These are phyloP conservation scores for Eilema depressum DNA, from an alignment of 2,888 invertebrate genomes.

Conservation along the genomic window DNA sequence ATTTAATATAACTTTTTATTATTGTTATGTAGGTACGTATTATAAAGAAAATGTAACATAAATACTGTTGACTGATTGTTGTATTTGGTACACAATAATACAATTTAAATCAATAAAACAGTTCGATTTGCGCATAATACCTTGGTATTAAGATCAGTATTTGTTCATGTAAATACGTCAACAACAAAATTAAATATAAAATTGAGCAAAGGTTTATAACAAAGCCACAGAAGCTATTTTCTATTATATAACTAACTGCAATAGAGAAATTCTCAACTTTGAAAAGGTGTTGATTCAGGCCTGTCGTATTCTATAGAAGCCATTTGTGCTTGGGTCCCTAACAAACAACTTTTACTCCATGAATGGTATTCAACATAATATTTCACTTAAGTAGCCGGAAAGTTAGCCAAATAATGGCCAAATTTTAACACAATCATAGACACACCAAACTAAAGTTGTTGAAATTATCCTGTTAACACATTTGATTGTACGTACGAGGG, in stretches of 20 bases:
- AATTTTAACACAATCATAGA: constrained; percentile 24
- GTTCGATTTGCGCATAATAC: no score
- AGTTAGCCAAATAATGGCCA: constrained; percentile 3
- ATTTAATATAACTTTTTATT: no score
- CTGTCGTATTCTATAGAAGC: constrained; percentile 18
- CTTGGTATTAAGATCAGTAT: no score
- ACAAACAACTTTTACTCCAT: constrained; percentile 19
- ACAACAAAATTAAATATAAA: neutral
- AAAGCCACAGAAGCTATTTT: neutral
- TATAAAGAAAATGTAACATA: no score
- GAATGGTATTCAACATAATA: constrained; percentile 18
- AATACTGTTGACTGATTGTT: no score
- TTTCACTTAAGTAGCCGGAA: constrained; percentile 18
- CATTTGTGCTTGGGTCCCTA: constrained; percentile 7
- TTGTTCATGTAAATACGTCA: no score
- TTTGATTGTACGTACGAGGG: constrained; percentile 24
- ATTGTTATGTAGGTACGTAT: no score
- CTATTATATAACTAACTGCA: neutral
- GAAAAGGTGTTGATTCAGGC: constrained; percentile 16
- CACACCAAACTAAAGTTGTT: constrained; percentile 5
- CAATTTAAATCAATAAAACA: no score
- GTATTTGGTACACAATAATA: no score
- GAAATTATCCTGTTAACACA: constrained; percentile 25
- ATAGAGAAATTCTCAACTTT: neutral
- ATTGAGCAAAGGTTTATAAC: neutral